Conservation (phyloP, 2,888 invertebrate genomes). For the Hanleya hanleyi region DNA sequence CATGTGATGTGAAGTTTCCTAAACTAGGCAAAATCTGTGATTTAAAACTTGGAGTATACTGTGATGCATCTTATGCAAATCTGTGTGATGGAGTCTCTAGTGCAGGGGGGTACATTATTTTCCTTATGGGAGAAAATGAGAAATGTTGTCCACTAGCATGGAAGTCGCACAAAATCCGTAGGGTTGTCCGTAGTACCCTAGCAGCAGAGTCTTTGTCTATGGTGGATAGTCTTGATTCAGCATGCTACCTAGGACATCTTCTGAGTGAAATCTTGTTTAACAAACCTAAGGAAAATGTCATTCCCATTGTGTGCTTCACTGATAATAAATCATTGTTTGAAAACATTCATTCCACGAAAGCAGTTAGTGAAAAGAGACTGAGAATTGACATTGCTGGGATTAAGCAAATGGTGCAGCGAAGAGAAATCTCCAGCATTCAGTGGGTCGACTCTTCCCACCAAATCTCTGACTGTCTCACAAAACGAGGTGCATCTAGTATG, state of each 20-base stretch:
- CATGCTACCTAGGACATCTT: slow-evolving; percentile 27
- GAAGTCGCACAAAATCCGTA: slow-evolving; percentile 29
- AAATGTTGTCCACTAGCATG: slow-evolving; percentile 26
- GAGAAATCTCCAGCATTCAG: slow-evolving; percentile 12
- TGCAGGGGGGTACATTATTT: slow-evolving; percentile 26
- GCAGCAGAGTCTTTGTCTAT: slow-evolving; percentile 37
- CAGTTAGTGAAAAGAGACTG: slow-evolving; percentile 33
- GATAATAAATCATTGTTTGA: slow-evolving; percentile 36
- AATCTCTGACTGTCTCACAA: slow-evolving; percentile 1
- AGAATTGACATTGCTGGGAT: slow-evolving; percentile 32
- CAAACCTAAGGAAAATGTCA: not conserved
- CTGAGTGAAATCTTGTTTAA: slow-evolving; percentile 27
- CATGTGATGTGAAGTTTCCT: not conserved
- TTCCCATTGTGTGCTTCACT: slow-evolving; percentile 32
- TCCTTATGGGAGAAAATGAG: slow-evolving; percentile 25
- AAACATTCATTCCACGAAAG: slow-evolving; percentile 36
- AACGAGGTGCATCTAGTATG: not conserved
- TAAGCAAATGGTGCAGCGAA: slow-evolving; percentile 26
- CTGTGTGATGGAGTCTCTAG: slow-evolving; percentile 31
- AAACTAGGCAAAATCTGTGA: not conserved
- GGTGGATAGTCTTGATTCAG: slow-evolving; percentile 30
- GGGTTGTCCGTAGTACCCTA: slow-evolving; percentile 36
- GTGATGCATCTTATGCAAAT: slow-evolving; percentile 41
- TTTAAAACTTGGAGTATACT: slow-evolving; percentile 21
- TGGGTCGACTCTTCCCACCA: not conserved